Evolutionary conservation across 2,888 invertebrate genomes (phyloP).

Genomic region (Notocelia uddmanniana): DNA sequence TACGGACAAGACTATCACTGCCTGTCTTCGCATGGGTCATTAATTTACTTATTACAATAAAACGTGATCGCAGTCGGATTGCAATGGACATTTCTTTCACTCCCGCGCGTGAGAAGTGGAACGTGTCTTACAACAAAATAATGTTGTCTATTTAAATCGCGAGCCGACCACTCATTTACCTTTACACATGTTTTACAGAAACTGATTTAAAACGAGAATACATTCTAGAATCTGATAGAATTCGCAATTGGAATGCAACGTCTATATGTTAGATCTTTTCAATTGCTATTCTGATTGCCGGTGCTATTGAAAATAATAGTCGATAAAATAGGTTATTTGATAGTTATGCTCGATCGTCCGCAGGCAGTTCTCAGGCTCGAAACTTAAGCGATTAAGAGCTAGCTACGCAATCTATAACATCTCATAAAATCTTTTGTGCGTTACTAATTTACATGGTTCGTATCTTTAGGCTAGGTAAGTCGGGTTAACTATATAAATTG

Average conservation of each 20-base stretch:
- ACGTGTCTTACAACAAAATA: constrained; percentile 61
- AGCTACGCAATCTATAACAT: constrained; percentile 32
- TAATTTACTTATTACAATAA: constrained; percentile 37
- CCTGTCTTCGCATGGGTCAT: constrained; percentile 33
- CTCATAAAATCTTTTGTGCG: constrained; percentile 28
- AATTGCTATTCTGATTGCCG: constrained; percentile 29
- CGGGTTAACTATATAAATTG: constrained; percentile 9
- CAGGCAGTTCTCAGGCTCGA: constrained; percentile 35
- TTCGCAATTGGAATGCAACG: constrained; percentile 20
- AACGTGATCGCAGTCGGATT: constrained; percentile 36
- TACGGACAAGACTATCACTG: constrained; percentile 9
- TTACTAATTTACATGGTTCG: constrained; percentile 20
- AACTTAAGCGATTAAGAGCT: constrained; percentile 29
- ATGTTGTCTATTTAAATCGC: constrained; percentile 44
- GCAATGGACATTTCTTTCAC: constrained; percentile 63
- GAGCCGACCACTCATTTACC: constrained; percentile 47
- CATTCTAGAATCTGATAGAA: background rate
- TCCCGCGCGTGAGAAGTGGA: constrained; percentile 70
- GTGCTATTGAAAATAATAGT: constrained; percentile 34
- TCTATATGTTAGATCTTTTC: constrained; percentile 25
- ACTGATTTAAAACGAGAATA: constrained; percentile 33
- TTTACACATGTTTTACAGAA: constrained; percentile 26
- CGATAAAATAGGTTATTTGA: constrained; percentile 31
- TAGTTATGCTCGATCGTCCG: constrained; percentile 32
- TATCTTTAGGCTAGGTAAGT: constrained; percentile 14